phyloP scores from a whole-genome alignment of 2,113 vertebrate genomes.

The Megatriorchis doriae region DNA sequence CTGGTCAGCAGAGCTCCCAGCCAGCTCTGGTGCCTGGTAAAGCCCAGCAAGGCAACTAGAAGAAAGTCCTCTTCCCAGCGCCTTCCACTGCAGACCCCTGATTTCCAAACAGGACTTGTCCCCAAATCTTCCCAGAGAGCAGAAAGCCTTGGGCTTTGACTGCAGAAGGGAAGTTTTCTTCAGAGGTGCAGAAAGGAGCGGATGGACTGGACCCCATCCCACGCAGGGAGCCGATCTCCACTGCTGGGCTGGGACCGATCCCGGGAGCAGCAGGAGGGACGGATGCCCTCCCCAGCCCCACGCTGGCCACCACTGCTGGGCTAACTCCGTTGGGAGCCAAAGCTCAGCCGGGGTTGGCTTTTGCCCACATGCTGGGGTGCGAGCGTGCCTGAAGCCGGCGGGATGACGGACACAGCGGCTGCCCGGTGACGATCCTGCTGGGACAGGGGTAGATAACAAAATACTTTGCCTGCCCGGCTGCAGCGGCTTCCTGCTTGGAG shows the following conservation, averaged over 20 bases:
- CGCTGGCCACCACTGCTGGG: accelerated
- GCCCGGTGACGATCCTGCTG: background rate
- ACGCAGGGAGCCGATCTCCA: background rate
- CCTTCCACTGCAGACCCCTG: background rate
- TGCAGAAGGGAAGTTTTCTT: background rate
- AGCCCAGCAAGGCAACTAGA: background rate
- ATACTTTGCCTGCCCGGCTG: background rate
- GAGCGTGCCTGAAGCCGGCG: accelerated
- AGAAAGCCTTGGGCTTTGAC: background rate
- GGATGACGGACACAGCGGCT: accelerated
- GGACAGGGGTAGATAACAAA: background rate
- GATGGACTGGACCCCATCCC: accelerated
- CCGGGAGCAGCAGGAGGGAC: background rate
- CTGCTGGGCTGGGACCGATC: background rate
- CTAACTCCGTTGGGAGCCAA: background rate
- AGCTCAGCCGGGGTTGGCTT: background rate
- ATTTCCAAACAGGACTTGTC: background rate
- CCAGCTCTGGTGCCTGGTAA: background rate
- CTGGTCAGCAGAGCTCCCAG: background rate
- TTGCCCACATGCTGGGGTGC: accelerated
- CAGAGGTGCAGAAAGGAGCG: background rate
- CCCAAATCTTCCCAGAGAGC: background rate
- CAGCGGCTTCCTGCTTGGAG: background rate
- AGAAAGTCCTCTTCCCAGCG: background rate
- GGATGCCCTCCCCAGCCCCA: background rate